Evolutionary conservation across 2,888 invertebrate genomes (phyloP).

Genomic region (Tinea semifulvella): DNA sequence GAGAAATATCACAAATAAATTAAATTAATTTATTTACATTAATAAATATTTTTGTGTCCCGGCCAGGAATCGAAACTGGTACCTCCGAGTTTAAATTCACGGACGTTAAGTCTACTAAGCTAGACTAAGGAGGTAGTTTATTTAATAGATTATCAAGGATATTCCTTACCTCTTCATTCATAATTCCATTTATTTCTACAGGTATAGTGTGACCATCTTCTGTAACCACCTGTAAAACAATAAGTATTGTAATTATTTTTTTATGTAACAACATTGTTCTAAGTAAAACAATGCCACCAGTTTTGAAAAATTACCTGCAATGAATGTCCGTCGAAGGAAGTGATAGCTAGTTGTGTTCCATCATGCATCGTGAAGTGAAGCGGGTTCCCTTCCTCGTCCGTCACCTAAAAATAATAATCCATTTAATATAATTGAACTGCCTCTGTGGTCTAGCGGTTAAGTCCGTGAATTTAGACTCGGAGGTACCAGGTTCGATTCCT

Average conservation of each 20-base stretch:
- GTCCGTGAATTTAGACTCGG: too few relatives aligned
- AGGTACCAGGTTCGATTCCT: too few relatives aligned
- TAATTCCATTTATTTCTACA: slow-evolving; percentile 50
- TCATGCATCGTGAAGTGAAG: slow-evolving; percentile 74
- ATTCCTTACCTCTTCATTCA: slow-evolving; percentile 36
- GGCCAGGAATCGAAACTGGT: too few relatives aligned
- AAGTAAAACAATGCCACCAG: background rate
- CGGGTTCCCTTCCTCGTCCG: slow-evolving; percentile 75
- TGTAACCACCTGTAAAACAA: slow-evolving; percentile 48
- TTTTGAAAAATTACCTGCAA: slow-evolving; percentile 35
- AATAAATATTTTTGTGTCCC: too few relatives aligned
- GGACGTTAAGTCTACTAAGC: too few relatives aligned
- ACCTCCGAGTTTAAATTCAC: too few relatives aligned
- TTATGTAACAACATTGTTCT: background rate
- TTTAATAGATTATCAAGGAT: too few relatives aligned
- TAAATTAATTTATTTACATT: too few relatives aligned
- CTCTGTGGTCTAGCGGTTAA: too few relatives aligned
- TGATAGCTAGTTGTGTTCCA: slow-evolving; percentile 71
- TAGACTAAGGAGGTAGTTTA: too few relatives aligned
- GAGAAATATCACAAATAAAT: too few relatives aligned
- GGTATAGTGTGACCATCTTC: slow-evolving; percentile 63
- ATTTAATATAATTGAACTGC: too few relatives aligned
- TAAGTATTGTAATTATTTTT: background rate
- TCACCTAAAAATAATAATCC: slow-evolving; percentile 63
- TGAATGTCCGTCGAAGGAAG: slow-evolving; percentile 61